Evolutionary conservation across 1,140 invertebrate species (phyloP).

Genomic region (Probaryconus sp.): DNA sequence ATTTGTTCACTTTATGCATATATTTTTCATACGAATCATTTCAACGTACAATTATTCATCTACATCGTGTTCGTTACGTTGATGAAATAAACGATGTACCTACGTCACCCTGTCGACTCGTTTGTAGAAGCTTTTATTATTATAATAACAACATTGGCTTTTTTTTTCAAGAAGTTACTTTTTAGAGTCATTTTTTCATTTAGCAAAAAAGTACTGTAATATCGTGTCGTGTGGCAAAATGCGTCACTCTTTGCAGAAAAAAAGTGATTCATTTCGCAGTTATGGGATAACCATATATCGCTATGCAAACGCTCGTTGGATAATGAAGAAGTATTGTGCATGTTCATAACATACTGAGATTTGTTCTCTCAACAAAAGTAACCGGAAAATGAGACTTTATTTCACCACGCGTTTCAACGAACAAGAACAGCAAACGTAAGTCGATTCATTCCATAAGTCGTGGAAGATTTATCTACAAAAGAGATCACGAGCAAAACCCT

Average conservation of each 20-base stretch:
- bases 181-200: slow-evolving; percentile 10
- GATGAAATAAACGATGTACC: no score
- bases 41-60: no score
- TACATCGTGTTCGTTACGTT: no score
- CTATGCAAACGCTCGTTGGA: neutral
- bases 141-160: no score
- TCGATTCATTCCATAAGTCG: slow-evolving; percentile 6
- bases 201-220: slow-evolving; percentile 6
- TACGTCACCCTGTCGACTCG: no score
- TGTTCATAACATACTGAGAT: slow-evolving; percentile 2
- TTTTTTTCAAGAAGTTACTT: neutral
- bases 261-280: slow-evolving; percentile 5
- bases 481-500: slow-evolving; percentile 9
- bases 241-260: slow-evolving; percentile 11
- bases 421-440: slow-evolving; percentile 1
- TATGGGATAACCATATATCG: slow-evolving; percentile 8
- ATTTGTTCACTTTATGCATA: no score
- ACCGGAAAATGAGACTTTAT: neutral
- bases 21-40: no score
- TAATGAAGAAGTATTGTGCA: slow-evolving; percentile 15
- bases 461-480: slow-evolving; percentile 20
- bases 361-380: slow-evolving; percentile 1
- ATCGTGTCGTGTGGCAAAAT: neutral
- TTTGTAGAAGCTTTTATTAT: no score
- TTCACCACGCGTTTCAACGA: neutral